Conservation (phyloP, 92 coral and sea anemone species). For the Parazoanthus atlanticus region DNA sequence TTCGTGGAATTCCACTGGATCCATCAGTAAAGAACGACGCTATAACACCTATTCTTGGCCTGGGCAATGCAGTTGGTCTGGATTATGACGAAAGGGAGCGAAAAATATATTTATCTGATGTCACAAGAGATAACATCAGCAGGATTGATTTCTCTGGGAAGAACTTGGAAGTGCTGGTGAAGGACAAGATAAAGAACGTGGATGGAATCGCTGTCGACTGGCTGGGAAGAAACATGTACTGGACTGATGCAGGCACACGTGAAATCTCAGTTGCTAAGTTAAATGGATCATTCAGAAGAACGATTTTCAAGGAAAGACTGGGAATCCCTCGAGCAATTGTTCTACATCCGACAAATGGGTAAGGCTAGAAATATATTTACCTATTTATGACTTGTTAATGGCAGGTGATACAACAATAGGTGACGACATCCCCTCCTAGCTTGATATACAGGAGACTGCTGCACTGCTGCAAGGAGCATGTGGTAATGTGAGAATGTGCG, state of each 20-base stretch:
- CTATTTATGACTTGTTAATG: not conserved
- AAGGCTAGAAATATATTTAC: constrained; percentile 21
- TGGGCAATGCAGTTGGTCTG: constrained; percentile 80
- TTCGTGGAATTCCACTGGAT: constrained; percentile 76
- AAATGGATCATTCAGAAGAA: constrained; percentile 79
- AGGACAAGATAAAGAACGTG: constrained; percentile 53
- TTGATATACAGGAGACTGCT: not conserved
- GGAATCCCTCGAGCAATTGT: constrained; percentile 81
- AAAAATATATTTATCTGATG: constrained; percentile 78
- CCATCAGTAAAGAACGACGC: constrained; percentile 60
- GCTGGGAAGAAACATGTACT: constrained; percentile 91
- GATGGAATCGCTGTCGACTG: constrained; percentile 97
- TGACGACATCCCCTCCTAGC: no score
- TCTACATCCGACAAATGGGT: constrained; percentile 86
- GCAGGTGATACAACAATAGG: not conserved
- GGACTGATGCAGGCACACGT: constrained; percentile 78
- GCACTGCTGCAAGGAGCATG: not conserved
- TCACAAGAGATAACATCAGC: constrained; percentile 69
- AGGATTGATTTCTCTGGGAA: constrained; percentile 69
- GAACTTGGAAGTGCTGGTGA: constrained; percentile 64
- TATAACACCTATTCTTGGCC: constrained; percentile 69
- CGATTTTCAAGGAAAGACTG: constrained; percentile 64
- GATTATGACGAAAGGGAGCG: constrained; percentile 82
- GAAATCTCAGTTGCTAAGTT: constrained; percentile 82
- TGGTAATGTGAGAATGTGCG: not conserved